Evolutionary conservation across 2,888 invertebrate species (phyloP).

Genomic region (Eupithecia inturbata): DNA sequence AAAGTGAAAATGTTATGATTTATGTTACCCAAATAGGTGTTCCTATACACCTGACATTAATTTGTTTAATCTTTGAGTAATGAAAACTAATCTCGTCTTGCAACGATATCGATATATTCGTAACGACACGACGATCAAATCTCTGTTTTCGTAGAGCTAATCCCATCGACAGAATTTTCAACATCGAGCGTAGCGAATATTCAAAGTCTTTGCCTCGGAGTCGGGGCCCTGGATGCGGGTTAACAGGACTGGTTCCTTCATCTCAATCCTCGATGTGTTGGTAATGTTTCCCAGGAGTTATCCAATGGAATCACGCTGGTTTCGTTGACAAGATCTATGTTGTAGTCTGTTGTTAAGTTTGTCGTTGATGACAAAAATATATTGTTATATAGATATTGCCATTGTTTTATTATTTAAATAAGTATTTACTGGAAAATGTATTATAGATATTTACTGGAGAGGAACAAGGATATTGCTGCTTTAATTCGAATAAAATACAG

Average conservation of each 20-base stretch:
- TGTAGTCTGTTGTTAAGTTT: slow-evolving; percentile 84
- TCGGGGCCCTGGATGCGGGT: background rate
- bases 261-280: slow-evolving; percentile 18
- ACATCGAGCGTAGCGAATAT: background rate
- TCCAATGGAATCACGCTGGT: slow-evolving; percentile 66
- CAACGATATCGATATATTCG: background rate
- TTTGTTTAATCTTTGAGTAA: background rate
- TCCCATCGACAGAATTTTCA: no score
- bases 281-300: slow-evolving; percentile 61
- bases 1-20: slow-evolving; percentile 3
- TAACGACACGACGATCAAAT: background rate
- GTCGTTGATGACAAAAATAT: slow-evolving; percentile 84
- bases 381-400: slow-evolving; percentile 81
- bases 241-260: background rate
- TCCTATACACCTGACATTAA: slow-evolving; percentile 16
- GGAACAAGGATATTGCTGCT: no score
- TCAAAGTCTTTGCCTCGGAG: background rate
- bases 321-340: slow-evolving; percentile 79
- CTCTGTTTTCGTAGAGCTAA: background rate
- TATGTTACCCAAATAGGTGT: slow-evolving; percentile 1
- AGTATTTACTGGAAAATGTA: no score
- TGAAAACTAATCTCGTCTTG: background rate
- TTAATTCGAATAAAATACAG: background rate
- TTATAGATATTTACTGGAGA: no score
- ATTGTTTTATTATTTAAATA: slow-evolving; percentile 50